phyloP scores from a whole-genome alignment of 2,797 vertebrate genomes.

The Chelon labrosus region DNA sequence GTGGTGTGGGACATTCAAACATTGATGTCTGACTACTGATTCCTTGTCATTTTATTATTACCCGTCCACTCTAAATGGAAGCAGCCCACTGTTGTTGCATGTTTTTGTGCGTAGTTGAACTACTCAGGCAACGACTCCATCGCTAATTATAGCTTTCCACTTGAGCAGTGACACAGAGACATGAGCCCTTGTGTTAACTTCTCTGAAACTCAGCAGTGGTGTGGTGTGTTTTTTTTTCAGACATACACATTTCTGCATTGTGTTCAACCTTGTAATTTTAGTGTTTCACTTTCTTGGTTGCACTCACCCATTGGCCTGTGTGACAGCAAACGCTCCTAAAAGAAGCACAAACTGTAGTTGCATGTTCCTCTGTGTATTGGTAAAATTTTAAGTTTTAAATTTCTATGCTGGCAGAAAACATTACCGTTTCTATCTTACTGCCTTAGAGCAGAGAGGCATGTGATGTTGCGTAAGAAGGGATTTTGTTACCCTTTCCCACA shows the following conservation, averaged over 20 bases:
- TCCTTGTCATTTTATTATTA: constrained; percentile 80
- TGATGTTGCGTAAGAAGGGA: neutral
- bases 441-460: neutral
- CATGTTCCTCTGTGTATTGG: neutral
- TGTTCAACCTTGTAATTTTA: constrained; percentile 32
- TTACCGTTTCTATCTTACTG: too few relatives aligned
- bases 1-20: constrained; percentile 48
- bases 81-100: constrained; percentile 54
- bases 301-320: neutral
- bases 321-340: neutral
- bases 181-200: constrained; percentile 61
- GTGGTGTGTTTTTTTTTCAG: constrained; percentile 29
- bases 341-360: neutral
- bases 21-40: constrained; percentile 73
- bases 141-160: constrained; percentile 78
- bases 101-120: constrained; percentile 67
- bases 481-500: neutral
- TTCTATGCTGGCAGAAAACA: neutral
- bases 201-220: constrained; percentile 41
- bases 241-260: constrained; percentile 22
- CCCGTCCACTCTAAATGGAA: constrained; percentile 46
- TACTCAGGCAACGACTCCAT: constrained; percentile 69
- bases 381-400: neutral
- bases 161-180: constrained; percentile 67
- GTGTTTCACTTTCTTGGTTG: constrained; percentile 10